Base-by-base conservation (phyloP, 2,888 invertebrate genomes). In the Empis stercorea region DNA sequence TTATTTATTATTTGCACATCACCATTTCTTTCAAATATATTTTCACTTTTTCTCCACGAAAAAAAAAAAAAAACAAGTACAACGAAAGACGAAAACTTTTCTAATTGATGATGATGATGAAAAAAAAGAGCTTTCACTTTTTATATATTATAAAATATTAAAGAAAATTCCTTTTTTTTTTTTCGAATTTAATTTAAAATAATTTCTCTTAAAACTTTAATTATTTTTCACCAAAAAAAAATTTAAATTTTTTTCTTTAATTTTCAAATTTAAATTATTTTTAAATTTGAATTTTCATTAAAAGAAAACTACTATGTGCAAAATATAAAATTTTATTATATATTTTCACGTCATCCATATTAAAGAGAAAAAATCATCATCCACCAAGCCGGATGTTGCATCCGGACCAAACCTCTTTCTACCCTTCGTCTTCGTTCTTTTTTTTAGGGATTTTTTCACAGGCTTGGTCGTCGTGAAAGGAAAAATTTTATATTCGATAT, bases 351-450 rank as follows among this genome's bases (percentile, higher is more conserved):
- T 20, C 20, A 40, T 23, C 20, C 40, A 40, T 27, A 40, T 23
- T 36, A 36, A 36, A 36, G 36, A 36, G 9, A 9, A 36, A 14
- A n/a, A 36, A 15, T 16, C 13, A 27, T 40, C 27, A 20, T 14
- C 40, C 14, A 40, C 40, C 40, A 40, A 40, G 40, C 40, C 40
- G 40, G 40, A 40, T 40, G 40, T 40, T 47, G 15, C 39, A 34
- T 30, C 41, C 30, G 15, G 32, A 23, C 30, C 38, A 30, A 14
- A 36, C 41, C 36, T 45, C 38, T 39, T 20, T 15, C 15, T 2
- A 15, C 34, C 37, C 41, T 39, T 36, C 37, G 9, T n/a, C 45
- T 34, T 37, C 20, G 15, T 45, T 15, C n/a, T 47, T 37, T 39
- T 23, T 43, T 37, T 43, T n/a, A n/a, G 34, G 34, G 34, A n/a